A percentile compares a stretch with the other conserved stretches of the same genome.
Conservation (phyloP, 2,888 invertebrate species). For the Arrhopalites spinosus region DNA sequence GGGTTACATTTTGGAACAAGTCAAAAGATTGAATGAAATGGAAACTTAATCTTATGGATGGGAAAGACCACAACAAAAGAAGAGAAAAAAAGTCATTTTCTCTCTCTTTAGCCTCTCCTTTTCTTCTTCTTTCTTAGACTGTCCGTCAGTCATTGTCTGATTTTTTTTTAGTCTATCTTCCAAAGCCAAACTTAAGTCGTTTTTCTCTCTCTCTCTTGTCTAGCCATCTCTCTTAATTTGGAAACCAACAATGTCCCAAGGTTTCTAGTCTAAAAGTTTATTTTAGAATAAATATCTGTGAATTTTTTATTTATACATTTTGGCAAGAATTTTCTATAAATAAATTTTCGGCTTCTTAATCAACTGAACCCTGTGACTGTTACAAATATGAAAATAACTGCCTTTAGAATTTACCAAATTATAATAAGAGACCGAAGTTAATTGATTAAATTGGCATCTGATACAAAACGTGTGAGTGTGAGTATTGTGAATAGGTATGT, state of each 20-base stretch:
- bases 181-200: not conserved
- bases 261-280: too few relatives aligned
- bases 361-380: too few relatives aligned
- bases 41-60: constrained; percentile 43
- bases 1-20: constrained; percentile 25
- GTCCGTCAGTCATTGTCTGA: constrained; percentile 28
- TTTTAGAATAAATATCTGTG: too few relatives aligned
- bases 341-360: too few relatives aligned
- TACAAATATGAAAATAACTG: too few relatives aligned
- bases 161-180: not conserved
- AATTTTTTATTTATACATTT: too few relatives aligned
- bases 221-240: not conserved
- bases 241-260: not conserved
- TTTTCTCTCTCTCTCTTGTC: not conserved
- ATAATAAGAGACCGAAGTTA: too few relatives aligned
- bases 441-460: too few relatives aligned
- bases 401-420: too few relatives aligned
- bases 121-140: not conserved
- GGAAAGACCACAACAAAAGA: constrained; percentile 45
- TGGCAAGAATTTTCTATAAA: too few relatives aligned
- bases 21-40: constrained; percentile 41
- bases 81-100: constrained; percentile 36
- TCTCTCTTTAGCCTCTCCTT: constrained; percentile 1
- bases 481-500: too few relatives aligned
- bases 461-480: too few relatives aligned